phyloP scores from a whole-genome alignment of 2,113 vertebrate genomes.

The Cyanistes caeruleus region DNA sequence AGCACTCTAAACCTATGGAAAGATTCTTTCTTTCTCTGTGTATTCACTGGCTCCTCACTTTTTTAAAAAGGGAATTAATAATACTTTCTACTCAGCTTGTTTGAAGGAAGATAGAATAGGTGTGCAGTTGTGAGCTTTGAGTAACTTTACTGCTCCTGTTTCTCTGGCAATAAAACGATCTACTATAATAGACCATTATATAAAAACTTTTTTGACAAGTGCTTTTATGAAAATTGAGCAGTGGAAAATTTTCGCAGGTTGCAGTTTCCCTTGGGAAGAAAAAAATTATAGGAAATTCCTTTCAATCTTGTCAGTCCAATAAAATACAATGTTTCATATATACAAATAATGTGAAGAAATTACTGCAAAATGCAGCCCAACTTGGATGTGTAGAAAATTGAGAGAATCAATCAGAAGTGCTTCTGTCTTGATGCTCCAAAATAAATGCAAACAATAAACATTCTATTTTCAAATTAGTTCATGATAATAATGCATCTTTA shows the following conservation, averaged over 20 bases:
- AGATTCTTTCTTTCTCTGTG: background rate
- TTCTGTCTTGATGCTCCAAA: slow-evolving; percentile 15
- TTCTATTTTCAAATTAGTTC: slow-evolving; percentile 33
- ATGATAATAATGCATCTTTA: background rate
- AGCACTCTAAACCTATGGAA: background rate
- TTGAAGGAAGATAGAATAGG: background rate
- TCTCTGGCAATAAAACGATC: background rate
- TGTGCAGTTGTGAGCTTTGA: background rate
- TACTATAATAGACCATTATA: background rate
- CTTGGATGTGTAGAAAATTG: slow-evolving; percentile 8
- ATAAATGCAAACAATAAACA: slow-evolving; percentile 26
- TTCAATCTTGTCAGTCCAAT: slow-evolving; percentile 13
- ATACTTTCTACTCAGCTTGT: background rate
- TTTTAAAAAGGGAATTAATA: background rate
- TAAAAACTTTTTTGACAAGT: background rate
- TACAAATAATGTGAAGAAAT: slow-evolving; percentile 34
- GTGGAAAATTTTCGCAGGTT: background rate
- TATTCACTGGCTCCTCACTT: background rate
- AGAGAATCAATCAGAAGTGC: slow-evolving; percentile 3
- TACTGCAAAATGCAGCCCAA: background rate
- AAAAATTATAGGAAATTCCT: background rate
- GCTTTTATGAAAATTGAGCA: slow-evolving; percentile 43
- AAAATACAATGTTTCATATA: background rate
- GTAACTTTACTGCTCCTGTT: background rate
- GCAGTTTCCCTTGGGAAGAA: slow-evolving; percentile 23